Base-by-base conservation (phyloP, 2,113 vertebrate species). In the Orthonyx spaldingii region DNA sequence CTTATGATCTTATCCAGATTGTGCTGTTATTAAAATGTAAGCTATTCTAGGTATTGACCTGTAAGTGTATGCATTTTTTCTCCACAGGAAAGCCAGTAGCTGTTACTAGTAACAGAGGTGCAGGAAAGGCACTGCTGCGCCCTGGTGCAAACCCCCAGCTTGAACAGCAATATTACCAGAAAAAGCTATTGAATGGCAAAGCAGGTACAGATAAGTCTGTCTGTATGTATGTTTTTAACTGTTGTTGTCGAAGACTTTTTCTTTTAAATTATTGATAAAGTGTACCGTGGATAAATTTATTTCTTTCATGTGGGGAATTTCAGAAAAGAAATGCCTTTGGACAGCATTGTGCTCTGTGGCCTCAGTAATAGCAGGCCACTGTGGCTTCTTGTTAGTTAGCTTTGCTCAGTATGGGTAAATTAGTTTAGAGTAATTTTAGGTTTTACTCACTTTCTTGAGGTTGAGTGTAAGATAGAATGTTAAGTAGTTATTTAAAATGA, bases 81-180 rank as follows among this genome's bases (percentile, higher is more conserved):
- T 96, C 76, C 89, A 33, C 94, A 99, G 99, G 99, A 88, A 99
- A 99, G 94, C 99, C 99, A 42, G 99, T 99, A 52, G 99, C 99
- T 90, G 99, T 99, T 81, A 99, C 99, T 79, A 99, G 99, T 97
- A 99, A 99, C 97, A 99, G 98, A 93, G 99, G 99, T 80, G 98
- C 97, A 44, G 98, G 98, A 89, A 97, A 95, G 78, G 98, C 98
- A 57, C 96, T 98, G 9, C 93, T 98, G 47, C 98, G 99, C 71
- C 98, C 98, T 28, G 99, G 99, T 50, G 97, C 98, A 81, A 98
- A 99, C 96, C 98, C 98, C 35, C 98, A 98, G 82, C 80, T 99
- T 97, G 99, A 99, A 96, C 96, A 98, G 97, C 98, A 99, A 75
- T 99, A 99, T 97, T 99, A 99, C 96, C 98, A 99, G 97, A 98